Evolutionary conservation across 1,140 invertebrate species (phyloP).

Genomic region (Cataglyphis hispanica): DNA sequence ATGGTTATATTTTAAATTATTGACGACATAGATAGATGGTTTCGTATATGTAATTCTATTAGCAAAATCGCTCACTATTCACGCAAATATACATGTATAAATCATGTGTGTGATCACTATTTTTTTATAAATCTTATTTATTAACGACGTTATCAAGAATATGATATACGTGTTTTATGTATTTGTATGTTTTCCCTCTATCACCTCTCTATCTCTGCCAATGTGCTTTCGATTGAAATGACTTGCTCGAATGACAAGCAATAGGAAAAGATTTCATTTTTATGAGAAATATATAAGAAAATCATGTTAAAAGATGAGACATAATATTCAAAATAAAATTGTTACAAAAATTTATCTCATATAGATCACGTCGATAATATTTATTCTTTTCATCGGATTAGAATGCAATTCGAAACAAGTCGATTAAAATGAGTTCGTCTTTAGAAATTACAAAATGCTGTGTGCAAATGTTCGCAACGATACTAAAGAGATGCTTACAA

Average conservation of each 20-base stretch:
- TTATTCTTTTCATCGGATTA: neutral
- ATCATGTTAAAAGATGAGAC: neutral
- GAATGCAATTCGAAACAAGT: neutral
- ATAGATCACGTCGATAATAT: neutral
- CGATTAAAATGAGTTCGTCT: neutral
- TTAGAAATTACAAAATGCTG: conserved; percentile 4
- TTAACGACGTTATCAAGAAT: neutral
- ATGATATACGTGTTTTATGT: neutral
- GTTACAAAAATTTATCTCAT: neutral
- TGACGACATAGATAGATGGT: conserved; percentile 2
- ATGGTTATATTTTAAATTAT: conserved; percentile 22
- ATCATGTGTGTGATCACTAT: neutral
- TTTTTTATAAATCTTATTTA: conserved; percentile 17
- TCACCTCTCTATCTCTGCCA: neutral
- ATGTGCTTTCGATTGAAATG: conserved; percentile 37
- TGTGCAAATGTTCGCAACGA: neutral
- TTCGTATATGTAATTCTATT: neutral
- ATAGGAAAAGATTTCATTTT: neutral
- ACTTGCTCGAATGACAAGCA: conserved; percentile 2
- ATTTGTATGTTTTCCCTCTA: conserved; percentile 46
- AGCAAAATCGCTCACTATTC: conserved; percentile 12
- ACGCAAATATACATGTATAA: neutral
- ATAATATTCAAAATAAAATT: conserved; percentile 6
- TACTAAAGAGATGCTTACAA: neutral
- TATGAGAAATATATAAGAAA: neutral